These are phyloP conservation scores for Drosophila histrio DNA, from an alignment of 2,888 invertebrate species.

Conservation along the genomic window DNA sequence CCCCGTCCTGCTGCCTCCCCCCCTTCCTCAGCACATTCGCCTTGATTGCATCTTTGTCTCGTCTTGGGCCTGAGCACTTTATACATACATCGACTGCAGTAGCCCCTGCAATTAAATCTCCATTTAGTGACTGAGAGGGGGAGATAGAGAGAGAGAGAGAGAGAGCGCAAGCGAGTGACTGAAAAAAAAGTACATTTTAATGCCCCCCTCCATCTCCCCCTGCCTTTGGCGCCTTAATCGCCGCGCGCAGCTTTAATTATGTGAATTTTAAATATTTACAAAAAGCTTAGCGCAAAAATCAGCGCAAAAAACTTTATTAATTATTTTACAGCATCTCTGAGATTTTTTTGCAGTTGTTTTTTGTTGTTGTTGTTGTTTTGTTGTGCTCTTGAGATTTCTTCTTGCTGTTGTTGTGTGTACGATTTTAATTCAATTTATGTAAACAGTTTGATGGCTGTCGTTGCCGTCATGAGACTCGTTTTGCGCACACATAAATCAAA, in stretches of 20 bases:
- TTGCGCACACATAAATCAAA: conserved; percentile 70
- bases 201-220: conserved; percentile 21
- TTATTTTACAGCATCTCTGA: conserved; percentile 75
- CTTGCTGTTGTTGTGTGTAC: conserved; percentile 24
- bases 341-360: conserved; percentile 39
- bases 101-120: conserved; percentile 81
- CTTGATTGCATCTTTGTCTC: conserved; percentile 67
- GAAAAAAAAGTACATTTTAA: conserved; percentile 68
- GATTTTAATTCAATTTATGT: conserved; percentile 77
- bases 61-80: conserved; percentile 26
- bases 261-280: conserved; percentile 80
- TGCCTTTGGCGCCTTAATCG: conserved; percentile 61
- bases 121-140: conserved; percentile 61
- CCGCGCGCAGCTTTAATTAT: conserved; percentile 71
- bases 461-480: conserved; percentile 57
- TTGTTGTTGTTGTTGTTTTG: conserved; percentile 32
- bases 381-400: conserved; percentile 42
- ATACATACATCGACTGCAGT: conserved; percentile 58
- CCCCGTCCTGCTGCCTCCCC: background rate
- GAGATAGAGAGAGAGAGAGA: conserved; percentile 4
- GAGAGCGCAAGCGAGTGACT: conserved; percentile 40
- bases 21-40: background rate
- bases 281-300: conserved; percentile 74
- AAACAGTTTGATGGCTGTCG: conserved; percentile 71
- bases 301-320: conserved; percentile 79